Base-by-base conservation (phyloP, 2,888 invertebrate species). In the Hylaea fasciaria region DNA sequence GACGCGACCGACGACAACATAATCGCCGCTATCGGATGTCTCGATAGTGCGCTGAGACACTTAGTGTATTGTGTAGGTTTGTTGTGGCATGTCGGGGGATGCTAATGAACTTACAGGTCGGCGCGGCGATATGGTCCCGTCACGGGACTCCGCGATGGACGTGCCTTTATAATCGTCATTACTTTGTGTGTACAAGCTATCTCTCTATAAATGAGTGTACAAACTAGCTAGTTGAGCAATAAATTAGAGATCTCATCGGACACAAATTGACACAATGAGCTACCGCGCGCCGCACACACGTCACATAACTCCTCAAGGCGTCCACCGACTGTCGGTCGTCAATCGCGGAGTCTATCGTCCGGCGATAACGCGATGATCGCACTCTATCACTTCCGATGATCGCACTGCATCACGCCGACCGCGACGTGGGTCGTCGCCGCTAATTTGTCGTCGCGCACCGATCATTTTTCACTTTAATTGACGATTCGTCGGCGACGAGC, bases 1-100 rank as follows among this genome's bases (percentile, higher is more conserved):
- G 76, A 68, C 62, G 77, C 70, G 76, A 67, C 63, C 70, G 49
- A 57, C 71, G 71, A 79, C 78, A 74, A 77, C 76, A 77, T 79
- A 76, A 82, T 81, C 72, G 73, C 69, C 64, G 57, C 61, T 73
- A 73, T 76, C 73, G 62, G 55, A 57, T 62, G 62, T 64, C 50
- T 71, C 70, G 62, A 40, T 32, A 52, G 62, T 16, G 43, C 57
- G 51, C 28, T 35, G 60, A 52, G 53, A 29, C 13, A 22, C 43
- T 35, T 14, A 43, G 17, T 14, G 14, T 47, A 47, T 47, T 35
- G 47, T 35, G 47, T 12, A 35, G 35, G 47, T 47, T 35, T 47
- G 43, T 46, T 41, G 37, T 46, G 52, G 13, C 8, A 51, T 47
- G 37, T 39, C 37, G 50, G 11, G 29, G 44, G 37, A 48, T 45